A percentile compares a stretch with the other conserved stretches of the same genome.
phyloP scores from a whole-genome alignment of 2,888 invertebrate genomes.

The Aphodius granarius region DNA sequence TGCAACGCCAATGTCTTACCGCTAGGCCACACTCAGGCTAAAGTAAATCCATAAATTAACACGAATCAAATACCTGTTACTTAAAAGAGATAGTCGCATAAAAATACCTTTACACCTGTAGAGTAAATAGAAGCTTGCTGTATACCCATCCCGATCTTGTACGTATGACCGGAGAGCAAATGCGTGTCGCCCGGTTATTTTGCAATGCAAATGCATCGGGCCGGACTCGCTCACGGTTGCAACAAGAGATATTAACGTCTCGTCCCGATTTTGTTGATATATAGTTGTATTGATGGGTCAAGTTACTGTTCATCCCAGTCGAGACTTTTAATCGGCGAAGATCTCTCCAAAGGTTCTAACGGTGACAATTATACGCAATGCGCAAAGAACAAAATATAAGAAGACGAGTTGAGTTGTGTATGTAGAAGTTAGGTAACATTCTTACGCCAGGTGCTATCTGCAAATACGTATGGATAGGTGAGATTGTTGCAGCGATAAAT shows the following conservation, averaged over 20 bases:
- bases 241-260: background rate
- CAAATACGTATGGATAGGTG: background rate
- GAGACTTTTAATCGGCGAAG: background rate
- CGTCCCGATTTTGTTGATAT: background rate
- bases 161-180: background rate
- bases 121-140: background rate
- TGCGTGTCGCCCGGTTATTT: background rate
- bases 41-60: too few species aligned
- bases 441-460: background rate
- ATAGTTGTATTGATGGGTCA: background rate
- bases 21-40: too few species aligned
- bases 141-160: background rate
- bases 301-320: background rate
- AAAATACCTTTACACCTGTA: background rate
- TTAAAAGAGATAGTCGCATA: too few species aligned
- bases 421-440: background rate
- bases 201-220: background rate
- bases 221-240: background rate
- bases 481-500: background rate
- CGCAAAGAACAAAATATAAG: background rate
- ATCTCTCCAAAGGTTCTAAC: background rate
- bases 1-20: too few species aligned
- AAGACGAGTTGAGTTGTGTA: background rate
- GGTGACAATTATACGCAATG: background rate
- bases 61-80: too few species aligned